Percentiles rank a stretch among this genome's conserved stretches.
Evolutionary conservation across 2,888 invertebrate species (phyloP).

Genomic region (Calliphora vomitoria): DNA sequence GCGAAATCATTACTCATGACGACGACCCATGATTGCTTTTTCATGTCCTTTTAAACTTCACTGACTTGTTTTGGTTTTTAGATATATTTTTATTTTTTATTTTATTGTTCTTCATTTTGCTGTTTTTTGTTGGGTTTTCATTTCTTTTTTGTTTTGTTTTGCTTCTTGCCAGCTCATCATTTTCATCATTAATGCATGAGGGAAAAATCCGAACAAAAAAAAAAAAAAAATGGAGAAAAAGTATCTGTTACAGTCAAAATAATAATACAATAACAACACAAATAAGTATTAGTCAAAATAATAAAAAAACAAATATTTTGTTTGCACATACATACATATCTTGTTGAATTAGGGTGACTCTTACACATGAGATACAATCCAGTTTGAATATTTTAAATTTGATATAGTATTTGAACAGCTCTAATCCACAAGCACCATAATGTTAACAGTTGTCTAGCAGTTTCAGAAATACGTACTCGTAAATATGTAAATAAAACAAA

Average conservation of each 20-base stretch:
- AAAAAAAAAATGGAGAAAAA: slow-evolving; percentile 28
- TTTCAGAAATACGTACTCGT: slow-evolving; percentile 1
- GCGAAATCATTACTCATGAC: slow-evolving; percentile 55
- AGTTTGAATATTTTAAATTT: not conserved
- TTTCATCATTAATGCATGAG: slow-evolving; percentile 65
- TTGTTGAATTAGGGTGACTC: not conserved
- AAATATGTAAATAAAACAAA: not conserved
- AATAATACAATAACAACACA: slow-evolving; percentile 6
- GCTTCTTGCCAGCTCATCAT: slow-evolving; percentile 67
- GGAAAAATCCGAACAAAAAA: slow-evolving; percentile 29
- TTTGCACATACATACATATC: not conserved
- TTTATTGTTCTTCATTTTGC: slow-evolving; percentile 38
- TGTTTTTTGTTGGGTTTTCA: slow-evolving; percentile 43
- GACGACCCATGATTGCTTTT: slow-evolving; percentile 71
- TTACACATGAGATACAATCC: not conserved
- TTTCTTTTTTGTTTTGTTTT: slow-evolving; percentile 36
- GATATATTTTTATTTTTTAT: slow-evolving; percentile 36
- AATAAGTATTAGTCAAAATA: slow-evolving; percentile 10
- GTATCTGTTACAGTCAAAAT: slow-evolving; percentile 38
- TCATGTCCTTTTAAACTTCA: slow-evolving; percentile 70
- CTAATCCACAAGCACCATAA: slow-evolving; percentile 23
- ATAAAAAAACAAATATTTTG: slow-evolving; percentile 24
- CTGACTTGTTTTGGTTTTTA: slow-evolving; percentile 69
- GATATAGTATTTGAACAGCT: not conserved
- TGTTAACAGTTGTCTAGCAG: slow-evolving; percentile 60